Base-by-base conservation (phyloP, 1,140 invertebrate species). In the Aphaenogaster rudis region DNA sequence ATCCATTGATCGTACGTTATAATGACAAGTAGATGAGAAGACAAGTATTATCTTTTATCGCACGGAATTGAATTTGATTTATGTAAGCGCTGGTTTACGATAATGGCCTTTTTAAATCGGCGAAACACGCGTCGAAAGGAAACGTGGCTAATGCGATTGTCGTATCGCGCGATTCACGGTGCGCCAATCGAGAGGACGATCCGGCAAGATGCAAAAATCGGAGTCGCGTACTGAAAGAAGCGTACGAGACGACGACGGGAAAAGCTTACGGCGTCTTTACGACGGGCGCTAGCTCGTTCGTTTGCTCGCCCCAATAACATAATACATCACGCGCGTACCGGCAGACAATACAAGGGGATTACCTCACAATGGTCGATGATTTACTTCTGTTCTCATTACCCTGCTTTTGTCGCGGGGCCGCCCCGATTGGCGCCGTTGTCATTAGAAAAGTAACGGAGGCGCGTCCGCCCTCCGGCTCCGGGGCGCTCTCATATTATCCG, bases 381-480 rank as follows among this genome's bases (percentile, higher is more conserved):
- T 94, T 94, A 94, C 93, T 94, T 93, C 90, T 93, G 90, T 92
- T 94, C 93, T 94, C 93, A 94, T 94, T 94, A 94, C 92, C 93
- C 90, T 91, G 92, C 93, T 92, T 90, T 94, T 94, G 93, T 94
- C 91, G 92, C 91, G 48, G 87, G 80, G 72, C 80, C 92, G 89
- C 88, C 90, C 80, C 87, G 92, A 91, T 91, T 93, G 91, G 91
- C 85, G 78, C 89, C 88, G 89, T 90, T 91, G 92, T 86, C 93
- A 93, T 94, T 94, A 94, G 94, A 94, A 94, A 94, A 94, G 93
- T 93, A 94, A 94, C 92, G 92, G 93, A 94, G 93, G 93, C 81
- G 81, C 69, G 71, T 81, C 67, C 86, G 78, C 88, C 86, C 90
- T 87, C 69, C n/a, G 61, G 50, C 72, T 69, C 64, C 57, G 28